Evolutionary conservation across 1,140 invertebrate genomes (phyloP).

Genomic region (Chelonus insularis): DNA sequence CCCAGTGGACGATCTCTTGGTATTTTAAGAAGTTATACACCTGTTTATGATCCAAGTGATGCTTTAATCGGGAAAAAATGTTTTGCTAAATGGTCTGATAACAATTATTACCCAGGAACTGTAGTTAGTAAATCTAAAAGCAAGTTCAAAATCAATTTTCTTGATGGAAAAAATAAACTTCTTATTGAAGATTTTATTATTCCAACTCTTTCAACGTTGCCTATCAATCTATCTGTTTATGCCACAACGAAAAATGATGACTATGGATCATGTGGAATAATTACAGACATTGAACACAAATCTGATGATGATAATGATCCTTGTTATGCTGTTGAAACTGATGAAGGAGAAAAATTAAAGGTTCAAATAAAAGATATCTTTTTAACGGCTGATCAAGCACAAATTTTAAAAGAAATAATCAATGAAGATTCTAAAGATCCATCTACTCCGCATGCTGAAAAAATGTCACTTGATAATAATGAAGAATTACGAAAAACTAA

Average conservation of each 20-base stretch:
- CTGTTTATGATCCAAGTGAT: conserved; percentile 24
- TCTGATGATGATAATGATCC: conserved; percentile 22
- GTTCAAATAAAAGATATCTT: conserved; percentile 46
- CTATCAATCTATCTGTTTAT: conserved; percentile 46
- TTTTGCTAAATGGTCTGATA: conserved; percentile 68
- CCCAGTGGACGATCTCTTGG: conserved; percentile 4
- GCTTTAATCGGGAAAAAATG: conserved; percentile 59
- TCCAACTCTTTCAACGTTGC: conserved; percentile 39
- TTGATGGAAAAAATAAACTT: conserved; percentile 63
- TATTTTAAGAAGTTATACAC: conserved; percentile 21
- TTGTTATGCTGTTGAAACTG: conserved; percentile 41
- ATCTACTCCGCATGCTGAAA: conserved; percentile 42
- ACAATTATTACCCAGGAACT: conserved; percentile 65
- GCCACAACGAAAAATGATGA: conserved; percentile 40
- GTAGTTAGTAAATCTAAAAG: conserved; percentile 60
- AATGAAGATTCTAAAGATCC: conserved; percentile 30
- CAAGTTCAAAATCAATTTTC: conserved; percentile 66
- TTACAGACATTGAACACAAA: conserved; percentile 34
- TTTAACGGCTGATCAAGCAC: conserved; percentile 46
- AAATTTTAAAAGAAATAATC: conserved; percentile 42
- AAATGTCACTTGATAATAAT: conserved; percentile 49
- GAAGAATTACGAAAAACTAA: conserved; percentile 43
- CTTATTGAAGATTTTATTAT: conserved; percentile 66
- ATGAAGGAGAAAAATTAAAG: conserved; percentile 40
- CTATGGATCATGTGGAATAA: conserved; percentile 45